Evolutionary conservation across 2,113 vertebrate genomes (phyloP).

Genomic region (Synodontis membranacea): DNA sequence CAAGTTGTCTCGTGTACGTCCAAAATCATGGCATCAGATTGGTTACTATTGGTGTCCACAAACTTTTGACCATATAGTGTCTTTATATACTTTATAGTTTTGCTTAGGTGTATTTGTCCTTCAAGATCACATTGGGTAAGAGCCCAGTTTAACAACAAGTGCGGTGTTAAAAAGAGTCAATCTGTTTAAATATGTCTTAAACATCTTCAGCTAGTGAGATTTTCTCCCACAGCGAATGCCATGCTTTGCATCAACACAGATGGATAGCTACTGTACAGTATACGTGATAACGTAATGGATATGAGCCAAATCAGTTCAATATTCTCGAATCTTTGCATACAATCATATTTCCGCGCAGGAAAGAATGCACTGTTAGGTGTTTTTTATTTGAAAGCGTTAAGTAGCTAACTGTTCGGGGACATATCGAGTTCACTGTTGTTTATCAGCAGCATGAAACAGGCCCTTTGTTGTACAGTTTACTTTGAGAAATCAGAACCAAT

Average conservation of each 20-base stretch:
- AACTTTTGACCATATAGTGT: not conserved
- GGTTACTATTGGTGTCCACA: too few relatives aligned
- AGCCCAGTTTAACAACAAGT: not conserved
- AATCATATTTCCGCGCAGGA: not conserved
- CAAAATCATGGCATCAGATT: too few relatives aligned
- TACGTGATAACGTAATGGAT: not conserved
- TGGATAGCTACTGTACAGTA: not conserved
- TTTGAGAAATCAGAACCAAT: not conserved
- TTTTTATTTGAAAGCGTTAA: not conserved
- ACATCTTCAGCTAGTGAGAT: too few relatives aligned
- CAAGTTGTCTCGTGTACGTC: not conserved
- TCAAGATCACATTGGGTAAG: not conserved
- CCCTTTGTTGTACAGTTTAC: not conserved
- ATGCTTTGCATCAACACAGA: not conserved
- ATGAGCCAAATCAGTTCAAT: not conserved
- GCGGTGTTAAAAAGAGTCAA: not conserved
- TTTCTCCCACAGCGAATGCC: not conserved
- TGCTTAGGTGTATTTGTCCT: not conserved
- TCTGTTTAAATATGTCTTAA: not conserved
- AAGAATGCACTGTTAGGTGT: not conserved
- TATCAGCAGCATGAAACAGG: not conserved
- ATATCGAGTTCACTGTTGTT: not conserved
- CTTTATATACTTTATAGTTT: not conserved
- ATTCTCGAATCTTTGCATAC: not conserved
- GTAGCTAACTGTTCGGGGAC: conserved; percentile 48